Conservation (phyloP, 1,140 invertebrate species). For the Chironomus striatipennis region DNA sequence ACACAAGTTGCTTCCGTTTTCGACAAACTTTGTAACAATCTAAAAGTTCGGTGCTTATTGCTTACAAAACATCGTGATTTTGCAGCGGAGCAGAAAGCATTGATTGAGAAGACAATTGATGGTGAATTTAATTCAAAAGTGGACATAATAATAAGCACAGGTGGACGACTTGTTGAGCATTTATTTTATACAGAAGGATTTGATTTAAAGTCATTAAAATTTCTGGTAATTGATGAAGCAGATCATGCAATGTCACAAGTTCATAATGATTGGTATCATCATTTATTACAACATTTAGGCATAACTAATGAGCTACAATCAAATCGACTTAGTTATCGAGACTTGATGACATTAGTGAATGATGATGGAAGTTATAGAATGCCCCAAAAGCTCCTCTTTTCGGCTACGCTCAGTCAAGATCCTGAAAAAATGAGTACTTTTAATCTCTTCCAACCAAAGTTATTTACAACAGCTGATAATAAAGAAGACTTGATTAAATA, state of each 20-base stretch:
- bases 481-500: slow-evolving; percentile 40
- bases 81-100: slow-evolving; percentile 61
- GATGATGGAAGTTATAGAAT: slow-evolving; percentile 1
- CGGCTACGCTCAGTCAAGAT: slow-evolving; percentile 91
- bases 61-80: slow-evolving; percentile 65
- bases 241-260: slow-evolving; percentile 87
- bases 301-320: neutral
- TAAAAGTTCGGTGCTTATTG: slow-evolving; percentile 62
- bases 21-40: slow-evolving; percentile 59
- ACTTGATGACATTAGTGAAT: neutral
- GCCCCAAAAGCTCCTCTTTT: slow-evolving; percentile 90
- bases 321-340: slow-evolving; percentile 7
- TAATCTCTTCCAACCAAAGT: slow-evolving; percentile 80
- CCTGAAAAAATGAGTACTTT: slow-evolving; percentile 86
- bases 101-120: slow-evolving; percentile 58
- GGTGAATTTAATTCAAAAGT: slow-evolving; percentile 46
- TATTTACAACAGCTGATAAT: slow-evolving; percentile 69
- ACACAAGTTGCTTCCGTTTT: slow-evolving; percentile 81
- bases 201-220: slow-evolving; percentile 65
- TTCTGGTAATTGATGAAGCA: slow-evolving; percentile 92
- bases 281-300: slow-evolving; percentile 46
- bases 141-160: slow-evolving; percentile 90
- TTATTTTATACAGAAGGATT: slow-evolving; percentile 82
- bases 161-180: slow-evolving; percentile 88
- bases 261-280: slow-evolving; percentile 80